phyloP scores from a whole-genome alignment of 2,797 vertebrate genomes.

The Macropodus opercularis region DNA sequence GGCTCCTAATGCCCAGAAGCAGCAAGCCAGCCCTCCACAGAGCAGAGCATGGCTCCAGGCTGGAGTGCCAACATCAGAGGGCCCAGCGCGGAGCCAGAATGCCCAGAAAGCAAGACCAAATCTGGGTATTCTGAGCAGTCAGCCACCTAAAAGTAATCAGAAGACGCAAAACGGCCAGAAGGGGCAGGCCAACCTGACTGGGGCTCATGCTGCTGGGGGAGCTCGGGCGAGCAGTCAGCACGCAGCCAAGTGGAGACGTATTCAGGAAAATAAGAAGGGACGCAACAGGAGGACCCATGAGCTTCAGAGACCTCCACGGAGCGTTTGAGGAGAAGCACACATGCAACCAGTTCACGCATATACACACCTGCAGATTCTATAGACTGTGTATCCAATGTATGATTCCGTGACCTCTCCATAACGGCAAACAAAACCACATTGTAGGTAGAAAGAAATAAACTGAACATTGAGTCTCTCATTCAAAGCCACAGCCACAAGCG shows the following conservation, averaged over 20 bases:
- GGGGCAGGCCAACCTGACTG: constrained; percentile 85
- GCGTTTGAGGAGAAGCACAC: constrained; percentile 83
- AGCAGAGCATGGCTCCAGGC: constrained; percentile 61
- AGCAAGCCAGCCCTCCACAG: constrained; percentile 67
- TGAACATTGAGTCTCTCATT: constrained; percentile 27
- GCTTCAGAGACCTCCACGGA: constrained; percentile 96
- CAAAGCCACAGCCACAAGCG: constrained; percentile 45
- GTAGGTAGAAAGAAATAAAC: constrained; percentile 45
- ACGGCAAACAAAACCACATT: constrained; percentile 27
- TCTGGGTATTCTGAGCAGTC: constrained; percentile 37
- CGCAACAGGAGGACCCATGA: constrained; percentile 99
- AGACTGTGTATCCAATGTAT: constrained; percentile 53
- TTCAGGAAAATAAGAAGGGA: constrained; percentile 98
- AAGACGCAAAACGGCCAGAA: constrained; percentile 67
- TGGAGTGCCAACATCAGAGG: constrained; percentile 48
- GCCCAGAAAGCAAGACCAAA: constrained; percentile 55
- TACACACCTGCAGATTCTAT: constrained; percentile 54
- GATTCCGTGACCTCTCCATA: constrained; percentile 62
- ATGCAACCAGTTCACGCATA: constrained; percentile 47
- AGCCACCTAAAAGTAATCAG: constrained; percentile 64
- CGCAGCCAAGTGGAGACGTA: constrained; percentile 94
- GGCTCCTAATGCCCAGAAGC: constrained; percentile 70
- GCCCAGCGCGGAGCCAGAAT: constrained; percentile 46
- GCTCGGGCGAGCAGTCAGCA: constrained; percentile 78
- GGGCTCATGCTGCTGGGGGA: constrained; percentile 74